phyloP scores from a whole-genome alignment of 2,888 invertebrate species.

The Pocota personata region DNA sequence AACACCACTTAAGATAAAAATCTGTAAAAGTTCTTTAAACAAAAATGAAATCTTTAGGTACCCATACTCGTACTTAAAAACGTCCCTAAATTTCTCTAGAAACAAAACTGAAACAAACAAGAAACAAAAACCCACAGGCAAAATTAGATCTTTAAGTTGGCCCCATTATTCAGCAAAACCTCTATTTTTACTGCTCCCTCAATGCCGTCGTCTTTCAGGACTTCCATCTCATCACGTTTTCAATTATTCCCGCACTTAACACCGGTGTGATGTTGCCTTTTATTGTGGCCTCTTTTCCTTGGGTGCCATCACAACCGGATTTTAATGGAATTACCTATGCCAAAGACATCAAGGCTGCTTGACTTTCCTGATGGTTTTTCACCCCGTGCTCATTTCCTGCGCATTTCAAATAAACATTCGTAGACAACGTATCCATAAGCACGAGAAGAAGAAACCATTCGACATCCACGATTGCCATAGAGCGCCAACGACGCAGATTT shows the following conservation, averaged over 20 bases:
- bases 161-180: conserved; percentile 15
- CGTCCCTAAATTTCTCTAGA: not conserved
- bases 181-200: not conserved
- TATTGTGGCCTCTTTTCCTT: conserved; percentile 41
- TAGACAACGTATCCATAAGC: conserved; percentile 1
- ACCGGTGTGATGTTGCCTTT: conserved; percentile 47
- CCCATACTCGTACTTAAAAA: too few relatives aligned
- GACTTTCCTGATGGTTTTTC: conserved; percentile 20
- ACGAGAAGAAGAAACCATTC: not conserved
- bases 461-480: not conserved
- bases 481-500: conserved; percentile 6
- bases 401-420: conserved; percentile 18
- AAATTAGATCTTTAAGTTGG: conserved; percentile 18
- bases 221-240: conserved; percentile 62
- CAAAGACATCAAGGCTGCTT: conserved; percentile 33
- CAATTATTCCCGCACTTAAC: conserved; percentile 64
- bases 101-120: not conserved
- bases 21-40: too few relatives aligned
- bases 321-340: conserved; percentile 54
- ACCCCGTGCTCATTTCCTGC: not conserved
- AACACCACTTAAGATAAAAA: too few relatives aligned
- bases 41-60: too few relatives aligned
- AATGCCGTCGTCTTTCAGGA: not conserved
- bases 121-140: not conserved
- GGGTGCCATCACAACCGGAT: conserved; percentile 41